Evolutionary conservation across 2,113 vertebrate species (phyloP).

Genomic region (Butorides virescens): DNA sequence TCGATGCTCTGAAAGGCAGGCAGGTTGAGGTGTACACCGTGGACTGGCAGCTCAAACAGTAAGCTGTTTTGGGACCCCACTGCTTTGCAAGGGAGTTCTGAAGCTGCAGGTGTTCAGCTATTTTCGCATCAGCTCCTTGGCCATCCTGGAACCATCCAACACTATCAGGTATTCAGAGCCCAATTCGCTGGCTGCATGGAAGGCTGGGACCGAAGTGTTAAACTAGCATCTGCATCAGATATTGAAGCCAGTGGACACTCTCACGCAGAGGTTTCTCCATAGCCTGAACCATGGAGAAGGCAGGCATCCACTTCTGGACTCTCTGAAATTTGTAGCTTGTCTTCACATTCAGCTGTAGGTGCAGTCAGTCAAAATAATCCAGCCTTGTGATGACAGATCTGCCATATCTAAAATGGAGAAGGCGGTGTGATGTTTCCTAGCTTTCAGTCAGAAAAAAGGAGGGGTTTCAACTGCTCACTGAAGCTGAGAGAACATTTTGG

Average conservation of each 20-base stretch:
- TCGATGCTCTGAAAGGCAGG: not conserved
- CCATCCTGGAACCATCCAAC: not conserved
- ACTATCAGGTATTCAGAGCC: not conserved
- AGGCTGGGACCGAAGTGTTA: not conserved
- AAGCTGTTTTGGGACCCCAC: not conserved
- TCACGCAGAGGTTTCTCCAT: not conserved
- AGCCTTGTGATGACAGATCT: not conserved
- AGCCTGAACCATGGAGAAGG: not conserved
- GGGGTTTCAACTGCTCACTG: not conserved
- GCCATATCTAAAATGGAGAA: not conserved
- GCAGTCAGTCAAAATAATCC: not conserved
- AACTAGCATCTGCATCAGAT: not conserved
- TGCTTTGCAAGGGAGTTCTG: not conserved
- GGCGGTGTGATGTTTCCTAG: not conserved
- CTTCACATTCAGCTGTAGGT: not conserved
- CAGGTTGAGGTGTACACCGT: not conserved
- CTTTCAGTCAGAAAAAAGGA: not conserved
- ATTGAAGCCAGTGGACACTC: not conserved
- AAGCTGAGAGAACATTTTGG: not conserved
- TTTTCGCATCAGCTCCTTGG: not conserved
- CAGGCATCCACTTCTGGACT: not conserved
- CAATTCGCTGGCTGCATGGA: not conserved
- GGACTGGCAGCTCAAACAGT: not conserved
- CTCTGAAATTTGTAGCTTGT: not conserved
- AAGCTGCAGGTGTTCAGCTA: not conserved